phyloP scores from a whole-genome alignment of 2,113 vertebrate genomes.

The Parus major region DNA sequence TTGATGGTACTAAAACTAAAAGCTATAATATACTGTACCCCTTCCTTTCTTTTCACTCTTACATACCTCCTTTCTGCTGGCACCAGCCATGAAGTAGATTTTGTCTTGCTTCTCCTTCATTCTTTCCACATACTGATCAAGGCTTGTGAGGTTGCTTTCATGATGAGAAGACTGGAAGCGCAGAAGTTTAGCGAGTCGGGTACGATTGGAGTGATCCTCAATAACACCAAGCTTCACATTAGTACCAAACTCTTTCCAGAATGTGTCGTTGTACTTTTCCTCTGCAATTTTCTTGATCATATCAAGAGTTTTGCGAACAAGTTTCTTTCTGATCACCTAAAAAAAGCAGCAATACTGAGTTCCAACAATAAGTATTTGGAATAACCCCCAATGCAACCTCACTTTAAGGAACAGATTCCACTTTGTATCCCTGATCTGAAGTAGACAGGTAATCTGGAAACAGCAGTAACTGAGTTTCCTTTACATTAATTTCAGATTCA shows the following conservation, averaged over 20 bases:
- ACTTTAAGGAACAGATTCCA: background rate
- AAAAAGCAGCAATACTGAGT: background rate
- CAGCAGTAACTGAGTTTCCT: background rate
- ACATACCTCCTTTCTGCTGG: constrained; percentile 92
- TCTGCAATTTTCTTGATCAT: constrained; percentile 99
- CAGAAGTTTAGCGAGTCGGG: constrained; percentile 94
- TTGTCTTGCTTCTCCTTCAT: constrained; percentile 99
- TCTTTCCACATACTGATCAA: constrained; percentile 96
- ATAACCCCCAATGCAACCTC: background rate
- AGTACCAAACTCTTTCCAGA: constrained; percentile 99
- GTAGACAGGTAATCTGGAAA: background rate
- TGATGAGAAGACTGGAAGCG: constrained; percentile 95
- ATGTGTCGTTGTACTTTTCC: constrained; percentile 94
- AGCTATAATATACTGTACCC: accelerated
- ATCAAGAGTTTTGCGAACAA: constrained; percentile 97
- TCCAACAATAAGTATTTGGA: background rate
- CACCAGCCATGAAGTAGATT: constrained; percentile 98
- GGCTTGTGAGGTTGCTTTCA: constrained; percentile 80
- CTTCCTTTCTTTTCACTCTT: background rate
- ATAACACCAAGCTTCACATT: constrained; percentile 98
- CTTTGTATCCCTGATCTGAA: background rate
- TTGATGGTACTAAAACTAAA: background rate
- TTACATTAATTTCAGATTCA: background rate
- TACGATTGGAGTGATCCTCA: constrained; percentile 98
- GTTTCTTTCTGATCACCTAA: constrained; percentile 97